phyloP scores from a whole-genome alignment of 1,140 invertebrate genomes.

The Bombus picipes region DNA sequence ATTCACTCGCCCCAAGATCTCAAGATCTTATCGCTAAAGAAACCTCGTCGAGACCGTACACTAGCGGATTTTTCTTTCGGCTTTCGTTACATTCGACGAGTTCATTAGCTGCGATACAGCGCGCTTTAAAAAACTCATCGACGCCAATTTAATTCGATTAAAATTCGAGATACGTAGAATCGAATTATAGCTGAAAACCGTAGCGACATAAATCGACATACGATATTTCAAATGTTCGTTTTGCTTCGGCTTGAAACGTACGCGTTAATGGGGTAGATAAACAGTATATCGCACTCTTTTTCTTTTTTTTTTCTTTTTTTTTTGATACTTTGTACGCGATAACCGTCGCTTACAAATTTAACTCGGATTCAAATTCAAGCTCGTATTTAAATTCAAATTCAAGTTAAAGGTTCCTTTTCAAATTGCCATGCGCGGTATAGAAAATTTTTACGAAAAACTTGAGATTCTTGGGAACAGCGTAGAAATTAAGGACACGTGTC shows the following conservation, averaged over 20 bases:
- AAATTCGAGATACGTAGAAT: not conserved
- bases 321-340: not conserved
- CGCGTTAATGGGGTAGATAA: not conserved
- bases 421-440: not conserved
- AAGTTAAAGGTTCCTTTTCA: no score
- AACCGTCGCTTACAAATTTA: not conserved
- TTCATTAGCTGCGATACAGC: not conserved
- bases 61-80: not conserved
- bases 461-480: no score
- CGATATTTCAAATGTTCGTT: not conserved
- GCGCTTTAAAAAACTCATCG: not conserved
- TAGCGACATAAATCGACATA: no score
- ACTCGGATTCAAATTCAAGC: not conserved
- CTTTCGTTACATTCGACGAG: not conserved
- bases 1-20: not conserved
- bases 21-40: not conserved
- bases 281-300: not conserved
- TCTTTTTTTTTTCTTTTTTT: not conserved
- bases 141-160: not conserved
- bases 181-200: not conserved
- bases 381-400: not conserved
- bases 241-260: not conserved
- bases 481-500: no score
- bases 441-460: not conserved
- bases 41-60: not conserved